Evolutionary conservation across 2,113 vertebrate species (phyloP), one percentile per base, ranked within the genome.

Genomic region (Lasiurus borealis): DNA sequence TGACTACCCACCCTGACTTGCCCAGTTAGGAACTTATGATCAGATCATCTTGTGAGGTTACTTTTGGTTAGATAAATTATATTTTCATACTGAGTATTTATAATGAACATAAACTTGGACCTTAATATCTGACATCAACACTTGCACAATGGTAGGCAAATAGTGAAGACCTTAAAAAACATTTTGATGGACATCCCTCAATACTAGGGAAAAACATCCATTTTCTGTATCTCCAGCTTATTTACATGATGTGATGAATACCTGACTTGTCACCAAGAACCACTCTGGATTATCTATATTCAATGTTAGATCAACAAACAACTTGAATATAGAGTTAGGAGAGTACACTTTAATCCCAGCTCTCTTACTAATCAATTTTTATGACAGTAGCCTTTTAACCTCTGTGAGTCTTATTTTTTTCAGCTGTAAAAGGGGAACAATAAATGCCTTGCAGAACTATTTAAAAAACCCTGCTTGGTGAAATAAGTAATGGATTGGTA

Each of bases 11-110:
- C 31, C 66, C 31, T n/a, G 31, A 68, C 31, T n/a, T 34, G 66
- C 66, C 31, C 66, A 68, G 14, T 68, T 68, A 68, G 66, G 29
- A n/a, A 68, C 18, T 68, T 68, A 75, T 75, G 23, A 46, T 48
- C 72, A 75, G 27, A 75, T 75, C 2, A 69, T 69, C 44, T 46
- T 59, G 21, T 59, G 57, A 62, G 59, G 59, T 62, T 62, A 75
- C 72, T 48, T 48, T 75, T 48, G 25, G 14, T 75, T 75, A 48
- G 44, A 75, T 48, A 48, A 29, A 75, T 75, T 75, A 16, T 29
- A 75, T 77, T 77, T 77, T 77, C 48, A 77, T 52, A 31, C 46
- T n/a, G 29, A 77, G n/a, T 76, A 29, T 72, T 89, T 93, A 91
- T 36, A 82, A 62, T 48, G 54, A 95, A 91, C 62, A 62, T n/a